Percentiles rank a stretch among this genome's conserved stretches.
phyloP scores from a whole-genome alignment of 30 jellyfish, hydroid and myxozoan species.

The Chrysaora quinquecirrha region DNA sequence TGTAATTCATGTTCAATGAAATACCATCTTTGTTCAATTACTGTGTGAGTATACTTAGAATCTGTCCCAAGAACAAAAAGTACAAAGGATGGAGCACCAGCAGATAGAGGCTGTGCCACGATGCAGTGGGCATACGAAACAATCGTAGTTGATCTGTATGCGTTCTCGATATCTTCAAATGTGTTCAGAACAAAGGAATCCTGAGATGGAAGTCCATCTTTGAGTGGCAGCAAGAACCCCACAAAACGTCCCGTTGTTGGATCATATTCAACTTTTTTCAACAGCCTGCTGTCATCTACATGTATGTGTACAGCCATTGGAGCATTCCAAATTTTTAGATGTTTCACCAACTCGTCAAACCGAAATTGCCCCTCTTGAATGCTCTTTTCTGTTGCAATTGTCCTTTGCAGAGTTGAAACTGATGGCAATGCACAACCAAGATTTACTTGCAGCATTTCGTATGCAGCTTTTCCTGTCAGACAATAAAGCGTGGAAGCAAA shows the following conservation, averaged over 20 bases:
- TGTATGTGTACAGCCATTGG: constrained; percentile 5
- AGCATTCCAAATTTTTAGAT: constrained; percentile 5
- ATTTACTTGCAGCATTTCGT: constrained; percentile 14
- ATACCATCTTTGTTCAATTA: constrained; percentile 1
- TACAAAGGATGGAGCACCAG: constrained; percentile 29
- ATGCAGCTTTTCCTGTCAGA: constrained; percentile 17
- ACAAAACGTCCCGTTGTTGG: constrained; percentile 15
- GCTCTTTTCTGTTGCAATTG: background rate
- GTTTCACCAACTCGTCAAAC: constrained; percentile 2
- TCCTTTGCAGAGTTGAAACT: background rate
- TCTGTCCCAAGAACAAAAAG: constrained; percentile 19
- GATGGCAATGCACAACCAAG: constrained; percentile 13
- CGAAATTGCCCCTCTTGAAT: constrained; percentile 6
- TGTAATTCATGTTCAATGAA: background rate
- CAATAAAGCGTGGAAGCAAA: constrained; percentile 8
- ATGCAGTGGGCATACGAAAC: constrained; percentile 18
- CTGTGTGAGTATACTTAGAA: constrained; percentile 12
- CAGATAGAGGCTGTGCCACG: constrained; percentile 17
- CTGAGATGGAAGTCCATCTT: constrained; percentile 1
- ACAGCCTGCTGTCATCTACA: background rate
- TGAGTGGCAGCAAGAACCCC: constrained; percentile 11
- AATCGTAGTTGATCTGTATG: background rate
- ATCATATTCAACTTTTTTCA: constrained; percentile 22
- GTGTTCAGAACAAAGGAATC: background rate
- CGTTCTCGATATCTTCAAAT: background rate